Conservation (phyloP, 23 tunicate species). For the Diplosoma virens region DNA sequence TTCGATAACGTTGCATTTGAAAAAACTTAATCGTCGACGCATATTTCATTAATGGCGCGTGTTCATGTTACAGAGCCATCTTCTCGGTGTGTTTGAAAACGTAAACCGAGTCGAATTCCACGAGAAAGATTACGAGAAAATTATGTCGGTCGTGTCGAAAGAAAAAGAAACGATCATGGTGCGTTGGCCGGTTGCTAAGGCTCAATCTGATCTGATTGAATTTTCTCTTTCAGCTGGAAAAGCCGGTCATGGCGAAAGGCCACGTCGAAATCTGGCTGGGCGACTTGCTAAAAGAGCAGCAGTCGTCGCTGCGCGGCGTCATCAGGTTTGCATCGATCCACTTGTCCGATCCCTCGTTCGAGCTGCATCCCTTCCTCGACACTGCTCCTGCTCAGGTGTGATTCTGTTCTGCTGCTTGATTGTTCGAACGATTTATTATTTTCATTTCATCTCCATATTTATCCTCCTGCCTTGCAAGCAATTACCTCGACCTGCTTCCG, state of each 20-base stretch:
- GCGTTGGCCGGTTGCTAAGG: not conserved
- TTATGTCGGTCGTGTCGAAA: slow-evolving; percentile 79
- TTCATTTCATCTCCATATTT: too few species aligned
- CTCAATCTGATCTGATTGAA: not conserved
- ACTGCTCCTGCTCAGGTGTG: slow-evolving; percentile 93
- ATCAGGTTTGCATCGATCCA: slow-evolving; percentile 81
- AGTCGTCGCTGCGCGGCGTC: slow-evolving; percentile 82
- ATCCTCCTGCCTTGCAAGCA: too few species aligned
- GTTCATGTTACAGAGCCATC: slow-evolving; percentile 66
- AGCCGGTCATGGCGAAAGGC: slow-evolving; percentile 91
- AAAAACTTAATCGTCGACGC: too few species aligned
- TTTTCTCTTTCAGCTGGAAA: slow-evolving; percentile 55
- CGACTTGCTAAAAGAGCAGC: slow-evolving; percentile 76
- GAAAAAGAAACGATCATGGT: slow-evolving; percentile 96
- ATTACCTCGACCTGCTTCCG: too few species aligned
- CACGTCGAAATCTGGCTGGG: slow-evolving; percentile 97
- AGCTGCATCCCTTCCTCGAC: slow-evolving; percentile 75
- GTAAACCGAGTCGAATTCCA: slow-evolving; percentile 85
- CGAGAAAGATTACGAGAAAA: slow-evolving; percentile 96
- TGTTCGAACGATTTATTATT: too few species aligned
- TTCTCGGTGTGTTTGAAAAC: slow-evolving; percentile 96
- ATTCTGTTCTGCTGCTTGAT: too few species aligned
- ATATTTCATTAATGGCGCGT: too few species aligned
- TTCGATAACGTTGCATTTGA: too few species aligned
- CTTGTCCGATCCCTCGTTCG: slow-evolving; percentile 71